Base-by-base conservation (phyloP, 2,113 vertebrate species). In the Sebastes schlegelii region DNA sequence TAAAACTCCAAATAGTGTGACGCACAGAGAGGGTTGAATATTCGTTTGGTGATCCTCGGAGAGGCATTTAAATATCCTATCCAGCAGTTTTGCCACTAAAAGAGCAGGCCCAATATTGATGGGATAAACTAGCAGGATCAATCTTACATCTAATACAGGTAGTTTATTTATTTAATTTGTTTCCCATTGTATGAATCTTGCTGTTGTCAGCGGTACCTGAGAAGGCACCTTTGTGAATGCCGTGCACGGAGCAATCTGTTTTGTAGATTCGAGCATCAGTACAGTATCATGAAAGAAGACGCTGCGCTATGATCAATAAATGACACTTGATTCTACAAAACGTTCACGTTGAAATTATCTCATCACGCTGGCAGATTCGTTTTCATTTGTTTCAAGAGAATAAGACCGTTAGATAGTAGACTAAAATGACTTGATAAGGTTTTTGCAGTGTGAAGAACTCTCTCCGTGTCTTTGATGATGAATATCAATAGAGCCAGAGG, bases 401-500 rank as follows among this genome's bases (percentile, higher is more conserved):
- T 4, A 26, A 17, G 7, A 45, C 46, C 7, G 7, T 69, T 6
- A 68, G 19, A 54, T 1, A 49, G 68, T 10, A 19, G 40, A 55
- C 54, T 34, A 19, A 80, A 51, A 42, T 54, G 46, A 67, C 9
- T 63, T 21, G n/a, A 19, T 64, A 57, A 46, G 45, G 48, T n/a
- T 57, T 77, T 19, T 66, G 16, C 45, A n/a, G n/a, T 13, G 12
- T n/a, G 55, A 1, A 48, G 14, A 63, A 14, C 43, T 60, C 8
- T 45, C 17, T 68, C 17, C 0, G 6, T 21, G 55, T 72, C 49
- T 42, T 40, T 51, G 57, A 61, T n/a, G 54, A 45, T 43, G 11
- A 61, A 63, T 21, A 66, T 57, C 58, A 55, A 58, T 40, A 10
- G 43, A 58, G 66, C 14, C 17, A 60, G 58, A 43, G 70, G 49